A percentile compares a stretch with the other conserved stretches of the same genome.
phyloP scores from a whole-genome alignment of 1,140 invertebrate genomes.

The Manduca sexta region DNA sequence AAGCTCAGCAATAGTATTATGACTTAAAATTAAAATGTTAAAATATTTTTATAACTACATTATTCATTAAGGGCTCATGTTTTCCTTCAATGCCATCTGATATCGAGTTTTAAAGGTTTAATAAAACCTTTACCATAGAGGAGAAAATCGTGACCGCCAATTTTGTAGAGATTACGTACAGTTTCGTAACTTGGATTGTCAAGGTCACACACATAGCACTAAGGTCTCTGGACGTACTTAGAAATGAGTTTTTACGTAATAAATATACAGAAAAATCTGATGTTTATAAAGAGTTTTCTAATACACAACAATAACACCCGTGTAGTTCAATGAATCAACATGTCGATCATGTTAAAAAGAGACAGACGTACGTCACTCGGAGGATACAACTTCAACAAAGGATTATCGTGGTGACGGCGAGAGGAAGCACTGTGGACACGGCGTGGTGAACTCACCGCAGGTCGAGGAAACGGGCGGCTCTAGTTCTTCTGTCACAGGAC shows the following conservation, averaged over 20 bases:
- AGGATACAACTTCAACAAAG: slow-evolving; percentile 66
- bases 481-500: slow-evolving; percentile 69
- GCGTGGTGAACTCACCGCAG: slow-evolving; percentile 61
- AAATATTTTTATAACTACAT: not conserved
- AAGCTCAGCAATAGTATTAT: no score
- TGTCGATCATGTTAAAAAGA: slow-evolving; percentile 53
- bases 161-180: slow-evolving; percentile 50
- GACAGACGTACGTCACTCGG: slow-evolving; percentile 53
- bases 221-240: slow-evolving; percentile 53
- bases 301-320: not conserved
- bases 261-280: no score
- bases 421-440: slow-evolving; percentile 42
- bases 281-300: not conserved
- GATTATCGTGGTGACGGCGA: slow-evolving; percentile 37
- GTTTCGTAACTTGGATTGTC: slow-evolving; percentile 54
- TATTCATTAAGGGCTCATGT: not conserved
- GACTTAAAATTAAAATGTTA: no score
- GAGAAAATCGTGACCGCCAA: slow-evolving; percentile 50
- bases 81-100: not conserved
- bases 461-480: slow-evolving; percentile 63
- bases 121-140: slow-evolving; percentile 3
- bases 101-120: not conserved
- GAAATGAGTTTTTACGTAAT: no score
- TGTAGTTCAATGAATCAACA: slow-evolving; percentile 13
- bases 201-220: slow-evolving; percentile 43